Evolutionary conservation across 2,888 invertebrate genomes (phyloP).

Genomic region (Graphium colonna): DNA sequence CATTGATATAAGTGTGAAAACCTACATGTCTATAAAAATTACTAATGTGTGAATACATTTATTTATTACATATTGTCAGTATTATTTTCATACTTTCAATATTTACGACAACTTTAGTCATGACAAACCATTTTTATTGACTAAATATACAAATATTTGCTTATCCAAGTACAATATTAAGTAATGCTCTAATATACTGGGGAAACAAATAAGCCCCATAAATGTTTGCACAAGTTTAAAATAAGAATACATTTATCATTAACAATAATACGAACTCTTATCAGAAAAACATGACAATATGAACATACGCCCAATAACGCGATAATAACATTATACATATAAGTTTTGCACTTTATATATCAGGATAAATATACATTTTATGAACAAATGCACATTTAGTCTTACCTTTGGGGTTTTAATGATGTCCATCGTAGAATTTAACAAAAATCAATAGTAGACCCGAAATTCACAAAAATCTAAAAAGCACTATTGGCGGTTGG

Average conservation of each 20-base stretch:
- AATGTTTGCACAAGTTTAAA: not conserved
- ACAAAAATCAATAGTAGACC: constrained; percentile 56
- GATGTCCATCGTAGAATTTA: constrained; percentile 61
- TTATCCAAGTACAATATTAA: not conserved
- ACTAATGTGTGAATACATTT: no score
- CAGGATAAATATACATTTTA: not conserved
- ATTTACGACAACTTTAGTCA: no score
- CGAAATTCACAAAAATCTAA: constrained; percentile 42
- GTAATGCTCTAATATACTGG: not conserved
- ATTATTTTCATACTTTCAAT: no score
- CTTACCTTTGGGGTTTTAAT: constrained; percentile 70
- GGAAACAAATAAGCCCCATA: no score
- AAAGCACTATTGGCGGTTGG: constrained; percentile 23
- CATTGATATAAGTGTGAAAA: no score
- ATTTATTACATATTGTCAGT: no score
- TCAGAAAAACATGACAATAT: not conserved
- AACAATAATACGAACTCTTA: not conserved
- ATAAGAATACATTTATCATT: constrained; percentile 1
- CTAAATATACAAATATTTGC: no score
- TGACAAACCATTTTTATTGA: no score
- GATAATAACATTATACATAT: no score
- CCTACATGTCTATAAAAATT: no score
- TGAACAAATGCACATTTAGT: constrained; percentile 8
- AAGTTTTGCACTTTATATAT: no score
- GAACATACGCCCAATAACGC: not conserved